A percentile compares a stretch with the other conserved stretches of the same genome.
Conservation (phyloP, 2,113 vertebrate species). For the Muntiacus muntjak region DNA sequence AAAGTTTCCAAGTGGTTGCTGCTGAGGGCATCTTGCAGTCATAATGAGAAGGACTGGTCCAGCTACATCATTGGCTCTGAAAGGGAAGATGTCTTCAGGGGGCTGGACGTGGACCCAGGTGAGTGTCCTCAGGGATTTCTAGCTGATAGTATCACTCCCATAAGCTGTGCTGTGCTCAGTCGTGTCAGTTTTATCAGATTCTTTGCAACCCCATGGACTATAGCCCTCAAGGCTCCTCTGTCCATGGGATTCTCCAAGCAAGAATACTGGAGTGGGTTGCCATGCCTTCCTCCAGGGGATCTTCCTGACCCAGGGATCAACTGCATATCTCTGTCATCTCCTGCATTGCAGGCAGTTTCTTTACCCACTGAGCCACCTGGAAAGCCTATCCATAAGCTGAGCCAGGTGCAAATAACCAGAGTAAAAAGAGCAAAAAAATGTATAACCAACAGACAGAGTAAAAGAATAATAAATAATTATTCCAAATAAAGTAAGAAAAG, state of each 20-base stretch:
- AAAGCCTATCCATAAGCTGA: background rate
- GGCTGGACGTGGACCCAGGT: background rate
- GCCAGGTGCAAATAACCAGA: background rate
- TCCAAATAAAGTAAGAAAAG: background rate
- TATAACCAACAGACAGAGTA: background rate
- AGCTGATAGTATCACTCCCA: background rate
- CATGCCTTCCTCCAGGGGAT: background rate
- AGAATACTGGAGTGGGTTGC: background rate
- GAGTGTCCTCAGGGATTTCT: background rate
- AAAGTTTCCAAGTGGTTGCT: background rate
- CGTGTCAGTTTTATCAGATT: background rate
- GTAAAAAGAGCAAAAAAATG: background rate
- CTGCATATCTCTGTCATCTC: background rate
- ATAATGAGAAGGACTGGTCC: background rate
- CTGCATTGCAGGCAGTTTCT: background rate
- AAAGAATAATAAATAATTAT: background rate
- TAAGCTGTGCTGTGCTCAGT: background rate
- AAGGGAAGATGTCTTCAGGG: background rate
- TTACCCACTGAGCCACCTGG: background rate
- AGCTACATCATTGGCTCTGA: background rate
- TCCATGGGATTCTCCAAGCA: background rate
- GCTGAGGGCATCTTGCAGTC: background rate
- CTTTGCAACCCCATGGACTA: background rate
- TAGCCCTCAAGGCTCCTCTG: background rate
- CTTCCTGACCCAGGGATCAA: background rate